phyloP scores from a whole-genome alignment of 2,797 vertebrate species.

The Karalla daura region DNA sequence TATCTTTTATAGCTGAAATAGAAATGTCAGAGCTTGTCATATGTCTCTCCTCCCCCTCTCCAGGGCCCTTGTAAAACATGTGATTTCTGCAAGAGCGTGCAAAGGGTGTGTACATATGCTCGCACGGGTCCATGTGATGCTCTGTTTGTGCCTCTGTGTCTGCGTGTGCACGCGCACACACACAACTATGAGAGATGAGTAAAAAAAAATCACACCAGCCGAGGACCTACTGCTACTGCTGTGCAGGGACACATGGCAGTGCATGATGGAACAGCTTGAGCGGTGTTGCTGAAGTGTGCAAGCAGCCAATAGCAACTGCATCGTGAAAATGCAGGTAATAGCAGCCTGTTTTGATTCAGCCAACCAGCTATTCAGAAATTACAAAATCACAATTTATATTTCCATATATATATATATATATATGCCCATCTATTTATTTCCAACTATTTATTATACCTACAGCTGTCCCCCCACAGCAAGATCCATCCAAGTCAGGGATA shows the following conservation, averaged over 20 bases:
- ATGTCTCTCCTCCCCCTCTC: constrained; percentile 58
- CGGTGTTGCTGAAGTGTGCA: constrained; percentile 38
- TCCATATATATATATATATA: too few relatives aligned
- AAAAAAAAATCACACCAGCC: constrained; percentile 59
- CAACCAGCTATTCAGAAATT: too few relatives aligned
- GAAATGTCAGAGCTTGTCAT: constrained; percentile 78
- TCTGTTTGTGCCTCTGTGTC: background rate
- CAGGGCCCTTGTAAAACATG: constrained; percentile 75
- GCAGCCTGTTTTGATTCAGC: background rate
- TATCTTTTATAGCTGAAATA: constrained; percentile 67
- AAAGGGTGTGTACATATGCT: constrained; percentile 21
- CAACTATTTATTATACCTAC: too few relatives aligned
- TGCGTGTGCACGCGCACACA: background rate
- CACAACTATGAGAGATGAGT: constrained; percentile 25
- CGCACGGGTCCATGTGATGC: background rate
- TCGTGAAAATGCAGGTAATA: constrained; percentile 22
- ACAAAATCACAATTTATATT: background rate
- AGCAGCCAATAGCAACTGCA: constrained; percentile 47
- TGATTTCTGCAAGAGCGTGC: constrained; percentile 59
- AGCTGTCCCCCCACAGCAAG: too few relatives aligned
- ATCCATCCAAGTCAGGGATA: too few relatives aligned
- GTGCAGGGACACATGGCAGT: constrained; percentile 69
- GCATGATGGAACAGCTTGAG: constrained; percentile 70
- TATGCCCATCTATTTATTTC: too few relatives aligned
- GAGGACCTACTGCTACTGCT: constrained; percentile 56